Evolutionary conservation across 2,888 invertebrate genomes (phyloP), one percentile per base, ranked within the genome.

Genomic region (Trypoxylon attenuatum): DNA sequence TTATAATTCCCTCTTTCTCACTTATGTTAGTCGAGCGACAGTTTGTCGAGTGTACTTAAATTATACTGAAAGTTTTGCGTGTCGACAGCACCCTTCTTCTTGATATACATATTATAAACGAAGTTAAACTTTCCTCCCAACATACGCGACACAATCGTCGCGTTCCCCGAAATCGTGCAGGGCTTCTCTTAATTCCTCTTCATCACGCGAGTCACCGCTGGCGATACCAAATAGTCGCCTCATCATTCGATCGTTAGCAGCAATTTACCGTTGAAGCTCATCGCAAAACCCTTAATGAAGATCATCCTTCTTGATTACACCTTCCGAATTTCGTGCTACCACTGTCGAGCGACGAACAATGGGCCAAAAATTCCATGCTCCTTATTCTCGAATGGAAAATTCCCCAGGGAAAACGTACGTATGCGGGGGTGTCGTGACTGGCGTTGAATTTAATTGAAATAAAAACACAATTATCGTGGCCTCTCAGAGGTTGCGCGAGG

Each of bases 51-150:
- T 53, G 39, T 53, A 53, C 27, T 59, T 63, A 38, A 63, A 63
- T 63, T 63, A 63, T 58, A 38, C 43, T 23, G 13, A 53, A 63
- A 63, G 33, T 53, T 63, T 53, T 16, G 29, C 43, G 19, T 19
- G 27, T 23, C 33, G 29, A 49, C 13, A 21, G 29, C 21, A 39
- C 2, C 19, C 21, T n/a, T 8, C 8, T 6, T 59, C n/a, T n/a
- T 29, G 59, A 53, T 53, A 53, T 59, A 49, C 53, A 53, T 53
- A 58, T 63, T 50, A 49, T 49, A 49, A 59, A 22, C 49, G 39
- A 38, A 13, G n/a, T n/a, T n/a, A n/a, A 46, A 46, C 45, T 46
- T 49, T n/a, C 10, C 1, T 19, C 4, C 3, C 25, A 5, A 16
- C 25, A 8, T 8, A 16, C 10, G 41, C 16, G 5, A 41, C 5